A percentile compares a stretch with the other conserved stretches of the same genome.
These are phyloP conservation scores for Empidonax traillii DNA, from an alignment of 2,113 vertebrate species.

Conservation along the genomic window DNA sequence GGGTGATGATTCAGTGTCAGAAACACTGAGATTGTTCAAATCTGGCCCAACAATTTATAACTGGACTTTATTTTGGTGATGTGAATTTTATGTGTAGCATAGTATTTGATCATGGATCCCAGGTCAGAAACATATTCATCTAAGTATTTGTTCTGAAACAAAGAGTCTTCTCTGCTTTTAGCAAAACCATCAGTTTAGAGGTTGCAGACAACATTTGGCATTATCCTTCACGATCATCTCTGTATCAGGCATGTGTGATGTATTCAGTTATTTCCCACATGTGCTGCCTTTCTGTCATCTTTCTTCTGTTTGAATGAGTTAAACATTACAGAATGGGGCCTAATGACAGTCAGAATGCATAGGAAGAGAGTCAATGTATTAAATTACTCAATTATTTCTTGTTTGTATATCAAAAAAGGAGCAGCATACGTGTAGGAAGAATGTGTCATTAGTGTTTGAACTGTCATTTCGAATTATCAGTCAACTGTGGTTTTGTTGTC, in stretches of 20 bases:
- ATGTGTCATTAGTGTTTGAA: background rate
- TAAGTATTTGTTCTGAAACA: background rate
- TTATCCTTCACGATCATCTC: background rate
- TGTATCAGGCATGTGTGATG: background rate
- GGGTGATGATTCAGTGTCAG: background rate
- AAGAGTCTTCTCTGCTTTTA: background rate
- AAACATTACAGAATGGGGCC: background rate
- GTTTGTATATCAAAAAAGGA: background rate
- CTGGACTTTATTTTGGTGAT: background rate
- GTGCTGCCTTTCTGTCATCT: background rate
- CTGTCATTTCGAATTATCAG: background rate
- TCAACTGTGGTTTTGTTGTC: background rate
- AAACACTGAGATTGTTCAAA: background rate
- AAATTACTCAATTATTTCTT: constrained; percentile 9
- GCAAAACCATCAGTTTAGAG: background rate
- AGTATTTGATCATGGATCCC: background rate
- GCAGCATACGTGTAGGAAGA: background rate
- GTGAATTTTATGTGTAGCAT: background rate
- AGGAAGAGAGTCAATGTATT: background rate
- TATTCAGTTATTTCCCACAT: background rate
- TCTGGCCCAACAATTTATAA: background rate
- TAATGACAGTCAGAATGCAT: background rate
- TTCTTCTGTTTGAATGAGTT: background rate
- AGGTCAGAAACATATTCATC: background rate
- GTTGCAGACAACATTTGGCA: background rate